A percentile compares a stretch with the other conserved stretches of the same genome.
Evolutionary conservation across 1,140 invertebrate genomes (phyloP).

Genomic region (Thaumetopoea pityocampa): DNA sequence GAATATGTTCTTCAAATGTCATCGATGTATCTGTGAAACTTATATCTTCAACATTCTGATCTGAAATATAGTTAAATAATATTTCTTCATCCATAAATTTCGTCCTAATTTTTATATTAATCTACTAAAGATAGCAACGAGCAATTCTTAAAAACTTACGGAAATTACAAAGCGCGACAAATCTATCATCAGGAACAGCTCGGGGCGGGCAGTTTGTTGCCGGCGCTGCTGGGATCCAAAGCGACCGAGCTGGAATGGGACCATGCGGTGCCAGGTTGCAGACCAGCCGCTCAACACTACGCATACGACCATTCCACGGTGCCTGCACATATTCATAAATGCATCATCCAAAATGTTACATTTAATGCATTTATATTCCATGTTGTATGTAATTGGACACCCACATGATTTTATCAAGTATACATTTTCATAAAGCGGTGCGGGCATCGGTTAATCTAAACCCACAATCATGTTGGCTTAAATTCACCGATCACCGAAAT

Average conservation of each 20-base stretch:
- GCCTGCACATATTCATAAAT: too few relatives aligned
- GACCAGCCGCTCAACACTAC: slow-evolving; percentile 51
- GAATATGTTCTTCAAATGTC: slow-evolving; percentile 37
- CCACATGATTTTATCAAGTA: too few relatives aligned
- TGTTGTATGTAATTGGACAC: too few relatives aligned
- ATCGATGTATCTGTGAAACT: slow-evolving; percentile 29
- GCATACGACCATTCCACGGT: slow-evolving; percentile 31
- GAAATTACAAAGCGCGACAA: slow-evolving; percentile 34
- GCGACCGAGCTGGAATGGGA: slow-evolving; percentile 18
- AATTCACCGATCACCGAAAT: too few relatives aligned
- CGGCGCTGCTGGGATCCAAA: slow-evolving; percentile 38
- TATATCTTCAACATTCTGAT: slow-evolving; percentile 28
- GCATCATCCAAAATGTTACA: too few relatives aligned
- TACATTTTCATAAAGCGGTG: too few relatives aligned
- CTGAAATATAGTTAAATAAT: slow-evolving; percentile 44
- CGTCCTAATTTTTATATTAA: neutral
- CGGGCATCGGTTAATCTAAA: too few relatives aligned
- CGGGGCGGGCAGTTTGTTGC: slow-evolving; percentile 36
- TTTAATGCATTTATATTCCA: too few relatives aligned
- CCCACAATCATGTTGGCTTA: too few relatives aligned
- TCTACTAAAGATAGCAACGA: neutral
- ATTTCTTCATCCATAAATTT: too few relatives aligned
- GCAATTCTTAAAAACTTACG: slow-evolving; percentile 29
- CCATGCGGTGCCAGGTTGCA: slow-evolving; percentile 62
- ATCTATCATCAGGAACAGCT: slow-evolving; percentile 21